These are phyloP conservation scores for Falco punctatus DNA, from an alignment of 2,113 vertebrate genomes.

Conservation along the genomic window DNA sequence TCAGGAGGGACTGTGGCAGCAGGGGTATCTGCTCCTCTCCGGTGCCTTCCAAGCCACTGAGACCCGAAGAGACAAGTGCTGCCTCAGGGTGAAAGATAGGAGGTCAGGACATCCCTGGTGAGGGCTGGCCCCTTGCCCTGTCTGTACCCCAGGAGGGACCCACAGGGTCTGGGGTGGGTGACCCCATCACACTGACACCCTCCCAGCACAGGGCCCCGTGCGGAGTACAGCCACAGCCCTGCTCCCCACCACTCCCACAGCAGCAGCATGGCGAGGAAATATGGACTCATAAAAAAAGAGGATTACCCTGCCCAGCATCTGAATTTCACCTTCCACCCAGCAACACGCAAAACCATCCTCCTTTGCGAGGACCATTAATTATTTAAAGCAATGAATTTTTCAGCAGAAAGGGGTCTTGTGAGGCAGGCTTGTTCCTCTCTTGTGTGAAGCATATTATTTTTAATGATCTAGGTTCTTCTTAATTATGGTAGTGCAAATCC, in stretches of 20 bases:
- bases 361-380: slow-evolving; percentile 15
- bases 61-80: background rate
- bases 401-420: slow-evolving; percentile 45
- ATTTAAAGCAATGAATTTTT: slow-evolving; percentile 62
- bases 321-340: background rate
- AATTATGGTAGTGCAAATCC: background rate
- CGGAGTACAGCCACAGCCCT: background rate
- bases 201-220: accelerated
- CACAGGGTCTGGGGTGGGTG: background rate
- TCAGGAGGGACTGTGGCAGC: background rate
- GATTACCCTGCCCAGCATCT: background rate
- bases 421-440: slow-evolving; percentile 26
- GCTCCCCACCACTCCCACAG: background rate
- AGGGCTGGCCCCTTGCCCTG: background rate
- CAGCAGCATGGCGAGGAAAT: background rate
- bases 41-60: background rate
- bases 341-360: slow-evolving; percentile 12
- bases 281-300: background rate
- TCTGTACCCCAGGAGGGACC: background rate
- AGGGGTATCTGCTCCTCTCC: background rate
- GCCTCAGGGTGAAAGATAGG: background rate
- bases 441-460: slow-evolving; percentile 23
- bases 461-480: slow-evolving; percentile 45
- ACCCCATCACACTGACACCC: background rate
- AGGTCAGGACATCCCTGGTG: background rate